phyloP scores from a whole-genome alignment of 2,113 vertebrate genomes.

The Salvelinus fontinalis region DNA sequence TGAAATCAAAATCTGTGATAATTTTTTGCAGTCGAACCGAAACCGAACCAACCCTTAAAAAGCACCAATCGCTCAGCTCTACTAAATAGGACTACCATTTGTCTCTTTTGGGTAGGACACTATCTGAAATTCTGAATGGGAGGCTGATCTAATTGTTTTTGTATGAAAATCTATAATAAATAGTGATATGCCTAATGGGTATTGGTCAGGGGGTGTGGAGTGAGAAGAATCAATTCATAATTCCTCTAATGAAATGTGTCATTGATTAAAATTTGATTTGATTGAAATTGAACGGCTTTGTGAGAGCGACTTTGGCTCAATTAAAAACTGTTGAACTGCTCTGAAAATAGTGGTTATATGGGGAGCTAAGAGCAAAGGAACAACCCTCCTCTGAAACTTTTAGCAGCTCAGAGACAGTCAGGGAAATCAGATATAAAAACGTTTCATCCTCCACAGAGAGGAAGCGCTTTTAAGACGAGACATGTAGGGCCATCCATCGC shows the following conservation, averaged over 20 bases:
- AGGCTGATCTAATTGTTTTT: neutral
- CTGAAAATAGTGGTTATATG: neutral
- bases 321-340: neutral
- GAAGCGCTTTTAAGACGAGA: too few species aligned
- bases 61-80: too few species aligned
- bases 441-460: too few species aligned
- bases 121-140: neutral
- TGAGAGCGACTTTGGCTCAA: neutral
- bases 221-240: neutral
- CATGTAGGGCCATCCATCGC: too few species aligned
- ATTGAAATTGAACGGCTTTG: neutral
- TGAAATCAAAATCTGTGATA: too few species aligned
- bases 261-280: neutral
- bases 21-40: too few species aligned
- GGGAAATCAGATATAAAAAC: too few species aligned
- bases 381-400: too few species aligned
- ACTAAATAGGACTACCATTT: too few species aligned
- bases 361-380: too few species aligned
- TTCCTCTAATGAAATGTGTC: neutral
- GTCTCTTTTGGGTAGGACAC: neutral
- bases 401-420: too few species aligned
- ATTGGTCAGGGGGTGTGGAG: neutral
- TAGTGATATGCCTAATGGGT: neutral
- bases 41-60: too few species aligned
- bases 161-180: neutral